Percentiles rank a stretch among this genome's conserved stretches.
Evolutionary conservation across 2,797 vertebrate species (phyloP).

Genomic region (Halcyon badia): DNA sequence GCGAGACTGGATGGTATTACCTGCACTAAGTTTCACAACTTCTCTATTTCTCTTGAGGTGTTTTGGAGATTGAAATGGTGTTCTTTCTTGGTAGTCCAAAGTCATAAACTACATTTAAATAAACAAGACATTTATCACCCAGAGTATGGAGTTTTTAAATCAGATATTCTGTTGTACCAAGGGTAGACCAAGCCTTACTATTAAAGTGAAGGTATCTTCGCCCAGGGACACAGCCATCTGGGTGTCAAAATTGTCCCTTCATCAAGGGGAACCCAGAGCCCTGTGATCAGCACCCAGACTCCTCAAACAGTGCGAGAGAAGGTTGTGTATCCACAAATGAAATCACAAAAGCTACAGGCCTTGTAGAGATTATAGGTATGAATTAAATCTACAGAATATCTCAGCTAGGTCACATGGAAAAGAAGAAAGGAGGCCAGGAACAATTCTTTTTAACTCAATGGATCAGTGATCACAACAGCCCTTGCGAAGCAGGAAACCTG

Average conservation of each 20-base stretch:
- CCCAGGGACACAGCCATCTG: background rate
- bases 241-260: background rate
- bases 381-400: background rate
- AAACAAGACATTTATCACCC: background rate
- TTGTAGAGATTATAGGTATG: background rate
- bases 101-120: background rate
- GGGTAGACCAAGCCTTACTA: background rate
- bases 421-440: background rate
- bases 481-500: fast-evolving
- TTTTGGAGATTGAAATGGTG: background rate
- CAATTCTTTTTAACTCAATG: background rate
- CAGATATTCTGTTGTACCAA: background rate
- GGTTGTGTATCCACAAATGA: background rate
- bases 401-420: background rate
- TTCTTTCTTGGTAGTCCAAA: background rate
- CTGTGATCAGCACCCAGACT: background rate
- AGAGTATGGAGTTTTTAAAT: background rate
- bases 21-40: background rate
- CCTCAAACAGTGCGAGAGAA: background rate
- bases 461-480: background rate
- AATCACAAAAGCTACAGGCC: background rate
- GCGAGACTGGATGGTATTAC: background rate
- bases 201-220: background rate
- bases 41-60: background rate
- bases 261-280: background rate